Conservation (phyloP, 2,888 invertebrate species). For the Andrena hattorfiana region DNA sequence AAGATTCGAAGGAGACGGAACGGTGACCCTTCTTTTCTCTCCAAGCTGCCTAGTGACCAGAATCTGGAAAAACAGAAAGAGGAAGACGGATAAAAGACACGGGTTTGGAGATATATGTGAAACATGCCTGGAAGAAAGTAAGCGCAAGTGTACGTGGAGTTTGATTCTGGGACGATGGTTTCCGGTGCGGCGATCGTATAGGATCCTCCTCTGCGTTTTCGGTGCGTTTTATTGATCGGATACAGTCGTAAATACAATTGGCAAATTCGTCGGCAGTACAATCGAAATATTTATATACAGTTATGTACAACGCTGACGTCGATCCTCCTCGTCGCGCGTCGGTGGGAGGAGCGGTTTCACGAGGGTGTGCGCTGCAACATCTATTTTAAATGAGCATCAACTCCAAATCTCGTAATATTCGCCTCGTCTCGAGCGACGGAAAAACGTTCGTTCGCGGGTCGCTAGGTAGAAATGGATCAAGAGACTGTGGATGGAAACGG, state of each 20-base stretch:
- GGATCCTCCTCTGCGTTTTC: conserved; percentile 40
- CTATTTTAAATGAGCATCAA: conserved; percentile 38
- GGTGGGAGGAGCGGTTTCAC: conserved; percentile 28
- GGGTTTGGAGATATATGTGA: neutral
- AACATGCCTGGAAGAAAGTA: neutral
- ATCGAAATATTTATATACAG: conserved; percentile 80
- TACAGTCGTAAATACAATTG: conserved; percentile 82
- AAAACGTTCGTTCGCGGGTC: conserved; percentile 5
- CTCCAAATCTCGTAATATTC: conserved; percentile 23
- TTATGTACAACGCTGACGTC: conserved; percentile 77
- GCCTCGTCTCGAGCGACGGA: conserved; percentile 13
- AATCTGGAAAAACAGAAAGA: neutral
- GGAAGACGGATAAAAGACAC: neutral
- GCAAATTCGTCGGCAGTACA: conserved; percentile 81
- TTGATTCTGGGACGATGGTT: neutral
- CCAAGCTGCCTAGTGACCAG: neutral
- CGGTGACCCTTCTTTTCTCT: neutral
- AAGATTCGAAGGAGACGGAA: neutral
- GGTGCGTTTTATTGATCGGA: conserved; percentile 81
- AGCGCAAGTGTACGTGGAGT: too few relatives aligned
- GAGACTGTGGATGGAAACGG: conserved; percentile 21
- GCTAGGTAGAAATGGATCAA: conserved; percentile 45
- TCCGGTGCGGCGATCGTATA: neutral
- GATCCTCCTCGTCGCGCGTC: conserved; percentile 33
- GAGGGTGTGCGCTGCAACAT: conserved; percentile 56